Base-by-base conservation (phyloP, 1,140 invertebrate species). In the Plectrocnemia conspersa region DNA sequence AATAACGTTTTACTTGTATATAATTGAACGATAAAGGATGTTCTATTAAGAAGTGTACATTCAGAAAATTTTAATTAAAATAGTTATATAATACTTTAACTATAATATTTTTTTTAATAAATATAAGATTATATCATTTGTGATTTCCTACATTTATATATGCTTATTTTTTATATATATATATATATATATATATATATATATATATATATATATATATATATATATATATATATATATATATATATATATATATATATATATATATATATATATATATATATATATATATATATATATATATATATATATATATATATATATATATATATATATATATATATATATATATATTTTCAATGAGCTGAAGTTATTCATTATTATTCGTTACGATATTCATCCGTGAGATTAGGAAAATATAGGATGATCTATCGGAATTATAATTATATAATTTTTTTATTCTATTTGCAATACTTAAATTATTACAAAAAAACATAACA, bases 151-250 rank as follows among this genome's bases (percentile, higher is more conserved):
- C 7, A 29, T 29, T n/a, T n/a, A n/a, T n/a, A n/a, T n/a, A n/a
- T n/a, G n/a, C n/a, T n/a, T n/a, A n/a, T n/a, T 3, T 13, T 33
- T 33, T 3, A 36, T 36, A 36, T 36, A 7, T 36, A 36, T 13
- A 36, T 36, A 36, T 13, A 36, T 36, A 36, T 36, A 36, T 36
- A 36, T 36, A 13, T 36, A 36, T 36, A 36, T 36, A 13, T 36
- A 13, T 36, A 36, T 36, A 13, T 36, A 36, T 13, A 36, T 36
- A 36, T 13, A 36, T 36, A 36, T 13, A 36, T 36, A 36, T 36
- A 13, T 36, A 36, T 36, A 13, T 36, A 36, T 36, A 36, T 36
- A 13, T 36, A 36, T 36, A 13, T 36, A 36, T 36, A 13, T 36
- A 36, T 36, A 7, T 36, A 36, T 36, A 36, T 36, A 36, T 36